phyloP scores from a whole-genome alignment of 2,888 invertebrate species.

The Lysandra coridon region DNA sequence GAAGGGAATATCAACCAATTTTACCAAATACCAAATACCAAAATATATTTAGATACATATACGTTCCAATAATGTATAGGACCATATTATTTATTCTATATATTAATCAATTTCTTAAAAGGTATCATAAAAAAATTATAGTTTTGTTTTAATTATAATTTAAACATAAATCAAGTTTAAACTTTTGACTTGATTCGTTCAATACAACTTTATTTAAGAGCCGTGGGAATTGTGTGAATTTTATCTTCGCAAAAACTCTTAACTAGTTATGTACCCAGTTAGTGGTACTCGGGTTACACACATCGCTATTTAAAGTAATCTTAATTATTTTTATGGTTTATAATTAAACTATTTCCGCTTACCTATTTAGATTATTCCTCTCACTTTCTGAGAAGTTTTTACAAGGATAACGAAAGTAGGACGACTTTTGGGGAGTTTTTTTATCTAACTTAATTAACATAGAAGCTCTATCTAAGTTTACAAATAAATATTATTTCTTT shows the following conservation, averaged over 20 bases:
- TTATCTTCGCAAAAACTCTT: neutral
- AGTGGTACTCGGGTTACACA: neutral
- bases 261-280: neutral
- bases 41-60: too few species aligned
- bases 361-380: neutral
- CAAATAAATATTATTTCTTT: too few species aligned
- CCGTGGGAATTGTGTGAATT: neutral
- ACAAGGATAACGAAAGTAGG: neutral
- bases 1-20: too few species aligned
- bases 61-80: too few species aligned
- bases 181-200: too few species aligned
- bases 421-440: neutral
- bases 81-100: too few species aligned
- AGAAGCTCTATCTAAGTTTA: too few species aligned
- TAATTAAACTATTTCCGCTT: neutral
- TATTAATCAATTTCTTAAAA: too few species aligned
- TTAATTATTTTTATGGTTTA: neutral
- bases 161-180: too few species aligned
- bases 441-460: neutral
- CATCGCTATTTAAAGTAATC: conserved; percentile 4
- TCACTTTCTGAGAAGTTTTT: neutral
- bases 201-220: neutral
- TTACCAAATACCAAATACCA: too few species aligned
- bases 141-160: too few species aligned
- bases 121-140: too few species aligned